Base-by-base conservation (phyloP, 2,797 vertebrate species). In the Lemur catta region DNA sequence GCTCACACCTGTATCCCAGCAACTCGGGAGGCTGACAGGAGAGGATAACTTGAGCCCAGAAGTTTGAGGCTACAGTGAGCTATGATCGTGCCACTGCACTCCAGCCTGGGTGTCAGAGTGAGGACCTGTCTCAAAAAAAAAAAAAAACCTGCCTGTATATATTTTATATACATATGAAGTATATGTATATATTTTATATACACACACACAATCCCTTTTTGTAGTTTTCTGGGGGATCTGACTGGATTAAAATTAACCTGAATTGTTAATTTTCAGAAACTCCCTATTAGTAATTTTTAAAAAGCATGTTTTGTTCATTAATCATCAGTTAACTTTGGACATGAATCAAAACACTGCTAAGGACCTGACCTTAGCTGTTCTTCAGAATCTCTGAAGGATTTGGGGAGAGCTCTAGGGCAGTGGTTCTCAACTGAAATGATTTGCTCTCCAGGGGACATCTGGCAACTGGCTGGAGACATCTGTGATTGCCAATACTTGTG, bases 231-330 rank as follows among this genome's bases (percentile, higher is more conserved):
- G 48, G 22, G 22, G 2, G 7, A 33, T 67, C 67, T 65, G 65
- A 55, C 28, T 28, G 52, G 63, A 85, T 69, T 89, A 15, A 88
- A 50, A 38, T 80, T 30, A 95, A 79, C 50, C 61, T 61, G 7
- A 46, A 78, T 24, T 95, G 61, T 89, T 93, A 84, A 79, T 89
- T 97, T 93, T 94, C 52, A 96, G 59, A 95, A 84, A 93, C 28
- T 95, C 28, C 33, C 50, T 30, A 35, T 4, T 41, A 63, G n/a
- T 67, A 22, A 74, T 72, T 87, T 79, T 65, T 6, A 1, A 92
- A 94, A 90, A 71, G 50, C 35, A 38, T 61, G n/a, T 74, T 97
- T 75, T 93, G 63, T 75, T 79, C 30, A 9, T 82, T 90, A 94
- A n/a, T 85, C 35, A 43, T 74, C 33, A 57, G 1, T 74, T 59